A percentile compares a stretch with the other conserved stretches of the same genome.
Conservation (phyloP, 2,888 invertebrate genomes). For the Eupsilia transversa region DNA sequence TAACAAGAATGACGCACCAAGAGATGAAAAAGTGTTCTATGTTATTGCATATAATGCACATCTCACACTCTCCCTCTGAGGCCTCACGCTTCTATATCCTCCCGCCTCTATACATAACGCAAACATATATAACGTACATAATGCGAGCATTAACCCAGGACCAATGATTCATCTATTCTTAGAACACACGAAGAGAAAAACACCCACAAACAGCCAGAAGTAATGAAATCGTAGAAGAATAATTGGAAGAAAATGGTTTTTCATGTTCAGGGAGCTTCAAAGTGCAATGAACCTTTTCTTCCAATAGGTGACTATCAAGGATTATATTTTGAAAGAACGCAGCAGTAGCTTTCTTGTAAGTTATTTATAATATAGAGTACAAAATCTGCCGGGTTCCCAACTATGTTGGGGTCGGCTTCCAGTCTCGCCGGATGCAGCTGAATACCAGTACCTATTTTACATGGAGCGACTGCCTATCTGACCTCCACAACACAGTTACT, state of each 20-base stretch:
- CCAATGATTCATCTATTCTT: constrained; percentile 49
- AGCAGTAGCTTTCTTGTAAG: neutral
- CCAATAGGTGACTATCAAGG: neutral
- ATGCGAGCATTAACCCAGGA: constrained; percentile 41
- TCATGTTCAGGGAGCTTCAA: too few relatives aligned
- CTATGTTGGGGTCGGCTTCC: too few relatives aligned
- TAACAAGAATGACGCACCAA: neutral
- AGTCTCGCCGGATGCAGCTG: too few relatives aligned
- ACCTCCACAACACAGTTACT: too few relatives aligned
- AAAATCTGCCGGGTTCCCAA: too few relatives aligned
- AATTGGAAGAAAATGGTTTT: too few relatives aligned
- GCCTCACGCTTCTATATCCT: constrained; percentile 28
- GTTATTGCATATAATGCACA: constrained; percentile 5
- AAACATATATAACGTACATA: constrained; percentile 21
- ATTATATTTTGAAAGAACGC: neutral
- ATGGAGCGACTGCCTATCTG: too few relatives aligned
- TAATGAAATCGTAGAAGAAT: constrained; percentile 38
- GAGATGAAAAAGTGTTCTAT: neutral
- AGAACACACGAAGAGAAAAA: constrained; percentile 34
- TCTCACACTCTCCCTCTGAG: constrained; percentile 22
- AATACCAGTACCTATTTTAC: too few relatives aligned
- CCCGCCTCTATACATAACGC: constrained; percentile 8
- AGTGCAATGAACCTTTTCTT: too few relatives aligned
- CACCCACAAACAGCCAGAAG: constrained; percentile 16
- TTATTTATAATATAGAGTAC: neutral